A percentile compares a stretch with the other conserved stretches of the same genome.
Evolutionary conservation across 2,113 vertebrate genomes (phyloP).

Genomic region (Rhegmatorhina hoffmannsi): DNA sequence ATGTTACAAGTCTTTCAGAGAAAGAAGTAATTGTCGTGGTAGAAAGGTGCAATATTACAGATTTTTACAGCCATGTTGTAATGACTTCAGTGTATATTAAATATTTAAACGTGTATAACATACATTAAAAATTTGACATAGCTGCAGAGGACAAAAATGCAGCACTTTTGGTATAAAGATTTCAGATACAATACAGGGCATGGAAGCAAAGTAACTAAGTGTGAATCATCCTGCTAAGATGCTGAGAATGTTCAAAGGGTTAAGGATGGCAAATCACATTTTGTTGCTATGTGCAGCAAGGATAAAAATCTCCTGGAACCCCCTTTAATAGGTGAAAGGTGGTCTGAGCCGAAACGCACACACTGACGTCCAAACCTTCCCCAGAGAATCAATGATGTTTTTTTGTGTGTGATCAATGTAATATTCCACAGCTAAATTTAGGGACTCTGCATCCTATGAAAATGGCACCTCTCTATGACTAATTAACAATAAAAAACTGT

Average conservation of each 20-base stretch:
- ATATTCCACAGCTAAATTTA: slow-evolving; percentile 83
- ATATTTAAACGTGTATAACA: slow-evolving; percentile 1
- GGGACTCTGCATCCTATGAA: slow-evolving; percentile 73
- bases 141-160: background rate
- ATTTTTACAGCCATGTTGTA: background rate
- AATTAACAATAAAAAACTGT: slow-evolving; percentile 78
- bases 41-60: background rate
- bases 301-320: slow-evolving; percentile 63
- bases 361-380: slow-evolving; percentile 71
- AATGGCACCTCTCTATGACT: slow-evolving; percentile 76
- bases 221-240: slow-evolving; percentile 17
- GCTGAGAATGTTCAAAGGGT: slow-evolving; percentile 61
- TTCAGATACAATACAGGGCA: background rate
- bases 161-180: slow-evolving; percentile 9
- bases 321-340: slow-evolving; percentile 74
- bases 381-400: slow-evolving; percentile 72
- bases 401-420: slow-evolving; percentile 78
- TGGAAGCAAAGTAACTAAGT: background rate
- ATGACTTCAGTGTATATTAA: background rate
- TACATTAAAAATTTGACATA: background rate
- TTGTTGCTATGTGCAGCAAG: slow-evolving; percentile 74
- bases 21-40: background rate
- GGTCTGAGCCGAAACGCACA: slow-evolving; percentile 71
- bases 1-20: background rate
- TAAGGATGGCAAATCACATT: slow-evolving; percentile 71